A percentile compares a stretch with the other conserved stretches of the same genome.
Evolutionary conservation across 2,797 vertebrate species (phyloP).

Genomic region (Phalloptychus januarius): DNA sequence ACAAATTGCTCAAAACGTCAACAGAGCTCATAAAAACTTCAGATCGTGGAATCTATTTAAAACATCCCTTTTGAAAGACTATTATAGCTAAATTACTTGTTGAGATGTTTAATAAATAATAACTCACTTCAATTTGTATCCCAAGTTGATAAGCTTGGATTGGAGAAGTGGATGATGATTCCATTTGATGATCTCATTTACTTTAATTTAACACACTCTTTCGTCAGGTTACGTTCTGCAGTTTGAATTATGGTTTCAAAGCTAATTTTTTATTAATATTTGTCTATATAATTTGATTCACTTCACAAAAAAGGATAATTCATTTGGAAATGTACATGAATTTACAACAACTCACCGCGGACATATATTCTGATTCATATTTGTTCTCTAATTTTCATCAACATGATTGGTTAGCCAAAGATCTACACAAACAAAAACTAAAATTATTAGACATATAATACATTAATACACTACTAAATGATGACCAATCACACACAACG

Average conservation of each 20-base stretch:
- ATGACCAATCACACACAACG: conserved; percentile 45
- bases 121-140: conserved; percentile 10
- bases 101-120: conserved; percentile 3
- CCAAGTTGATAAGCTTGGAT: conserved; percentile 6
- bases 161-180: conserved; percentile 21
- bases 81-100: not conserved
- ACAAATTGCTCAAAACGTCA: not conserved
- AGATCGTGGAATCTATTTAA: not conserved
- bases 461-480: conserved; percentile 40
- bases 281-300: conserved; percentile 52
- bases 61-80: not conserved
- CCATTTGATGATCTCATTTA: conserved; percentile 25
- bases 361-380: conserved; percentile 47
- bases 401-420: conserved; percentile 46
- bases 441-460: conserved; percentile 37
- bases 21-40: not conserved
- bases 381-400: conserved; percentile 51
- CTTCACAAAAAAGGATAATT: conserved; percentile 47
- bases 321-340: conserved; percentile 48
- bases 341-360: conserved; percentile 56
- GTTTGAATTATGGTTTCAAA: conserved; percentile 30
- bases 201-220: conserved; percentile 22
- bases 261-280: conserved; percentile 39
- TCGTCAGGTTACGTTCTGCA: conserved; percentile 41
- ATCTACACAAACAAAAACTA: conserved; percentile 46